A percentile compares a stretch with the other conserved stretches of the same genome.
These are phyloP conservation scores for Drosophila paranaensis DNA, from an alignment of 2,888 invertebrate genomes.

Conservation along the genomic window DNA sequence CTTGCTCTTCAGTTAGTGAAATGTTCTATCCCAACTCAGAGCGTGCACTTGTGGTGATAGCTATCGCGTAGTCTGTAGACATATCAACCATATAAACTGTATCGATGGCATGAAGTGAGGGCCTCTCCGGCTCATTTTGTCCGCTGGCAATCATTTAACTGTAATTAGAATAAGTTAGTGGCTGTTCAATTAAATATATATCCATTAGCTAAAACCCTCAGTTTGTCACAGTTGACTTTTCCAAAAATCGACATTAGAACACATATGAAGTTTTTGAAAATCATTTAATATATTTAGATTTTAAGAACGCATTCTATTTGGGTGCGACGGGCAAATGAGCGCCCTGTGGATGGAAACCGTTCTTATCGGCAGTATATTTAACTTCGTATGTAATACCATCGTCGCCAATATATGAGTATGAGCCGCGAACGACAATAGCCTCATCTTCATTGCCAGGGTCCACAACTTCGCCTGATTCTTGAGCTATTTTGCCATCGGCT, in stretches of 20 bases:
- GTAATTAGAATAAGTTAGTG: background rate
- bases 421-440: constrained; percentile 68
- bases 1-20: too few relatives aligned
- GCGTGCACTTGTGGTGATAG: too few relatives aligned
- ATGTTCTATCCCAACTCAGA: too few relatives aligned
- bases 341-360: constrained; percentile 85
- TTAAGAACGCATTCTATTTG: background rate
- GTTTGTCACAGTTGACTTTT: background rate
- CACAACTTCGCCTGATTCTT: constrained; percentile 62
- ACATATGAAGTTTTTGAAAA: constrained; percentile 39
- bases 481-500: constrained; percentile 65
- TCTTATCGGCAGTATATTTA: constrained; percentile 83
- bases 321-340: constrained; percentile 70
- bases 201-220: background rate
- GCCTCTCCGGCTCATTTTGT: too few relatives aligned
- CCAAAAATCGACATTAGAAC: too few relatives aligned
- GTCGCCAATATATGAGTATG: constrained; percentile 59
- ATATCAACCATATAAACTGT: too few relatives aligned
- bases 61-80: too few relatives aligned
- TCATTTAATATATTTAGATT: constrained; percentile 34
- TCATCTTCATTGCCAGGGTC: constrained; percentile 63
- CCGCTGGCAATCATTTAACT: background rate
- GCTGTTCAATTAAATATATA: background rate
- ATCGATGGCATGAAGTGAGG: too few relatives aligned
- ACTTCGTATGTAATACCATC: constrained; percentile 72